phyloP scores from a whole-genome alignment of 1,140 invertebrate genomes.

The Oncopodura yosiiana region DNA sequence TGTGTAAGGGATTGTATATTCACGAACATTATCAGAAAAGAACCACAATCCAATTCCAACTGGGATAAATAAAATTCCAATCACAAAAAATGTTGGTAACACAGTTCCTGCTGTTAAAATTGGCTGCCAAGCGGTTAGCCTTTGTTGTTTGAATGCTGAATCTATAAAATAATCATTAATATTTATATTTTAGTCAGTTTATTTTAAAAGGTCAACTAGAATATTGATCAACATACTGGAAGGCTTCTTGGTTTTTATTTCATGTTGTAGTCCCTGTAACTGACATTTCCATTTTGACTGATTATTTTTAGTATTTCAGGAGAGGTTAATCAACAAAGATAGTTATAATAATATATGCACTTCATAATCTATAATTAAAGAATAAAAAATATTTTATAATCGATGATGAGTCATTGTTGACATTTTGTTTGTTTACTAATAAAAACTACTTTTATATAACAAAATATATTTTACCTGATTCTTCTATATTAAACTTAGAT shows the following conservation, averaged over 20 bases:
- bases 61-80: conserved; percentile 92
- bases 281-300: no score
- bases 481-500: no score
- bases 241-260: neutral
- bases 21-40: conserved; percentile 57
- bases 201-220: neutral
- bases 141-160: conserved; percentile 95
- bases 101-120: conserved; percentile 93
- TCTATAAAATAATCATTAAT: conserved; percentile 49
- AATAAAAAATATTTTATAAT: no score
- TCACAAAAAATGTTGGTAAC: conserved; percentile 89
- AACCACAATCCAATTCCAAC: conserved; percentile 85
- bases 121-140: conserved; percentile 94
- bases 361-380: no score
- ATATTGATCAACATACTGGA: conserved; percentile 1
- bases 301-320: no score
- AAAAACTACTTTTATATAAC: no score
- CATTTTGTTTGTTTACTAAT: no score
- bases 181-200: neutral
- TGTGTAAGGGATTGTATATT: conserved; percentile 15
- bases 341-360: no score
- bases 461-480: no score
- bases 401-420: no score
- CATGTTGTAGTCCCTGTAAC: no score
- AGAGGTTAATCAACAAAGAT: no score